phyloP scores from a whole-genome alignment of 2,797 vertebrate genomes.

The Tenualosa thibaudeaui region DNA sequence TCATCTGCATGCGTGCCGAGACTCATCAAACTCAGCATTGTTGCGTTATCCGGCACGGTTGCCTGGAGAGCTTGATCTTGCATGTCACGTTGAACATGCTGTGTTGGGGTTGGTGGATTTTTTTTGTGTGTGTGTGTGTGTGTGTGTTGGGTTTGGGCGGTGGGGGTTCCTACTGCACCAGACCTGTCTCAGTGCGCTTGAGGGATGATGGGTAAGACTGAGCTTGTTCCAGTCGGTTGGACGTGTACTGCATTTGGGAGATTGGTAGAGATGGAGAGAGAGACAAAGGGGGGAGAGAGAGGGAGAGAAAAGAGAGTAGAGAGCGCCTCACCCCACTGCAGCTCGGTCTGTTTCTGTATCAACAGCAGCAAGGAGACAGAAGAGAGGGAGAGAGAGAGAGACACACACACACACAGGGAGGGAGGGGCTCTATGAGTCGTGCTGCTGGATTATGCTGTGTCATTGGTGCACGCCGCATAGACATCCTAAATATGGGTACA shows the following conservation, averaged over 20 bases:
- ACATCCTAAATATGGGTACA: not conserved
- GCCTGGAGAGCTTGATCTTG: not conserved
- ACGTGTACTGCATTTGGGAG: not conserved
- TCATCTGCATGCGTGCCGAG: not conserved
- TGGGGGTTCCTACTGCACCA: not conserved
- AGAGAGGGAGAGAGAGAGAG: not conserved
- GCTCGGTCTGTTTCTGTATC: not conserved
- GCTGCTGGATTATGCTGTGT: conserved; percentile 42
- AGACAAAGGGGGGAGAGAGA: not conserved
- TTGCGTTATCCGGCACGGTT: not conserved
- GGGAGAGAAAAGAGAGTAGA: not conserved
- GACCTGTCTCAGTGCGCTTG: not conserved
- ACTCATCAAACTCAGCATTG: not conserved
- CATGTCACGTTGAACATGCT: conserved; percentile 8
- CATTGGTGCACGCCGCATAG: conserved; percentile 31
- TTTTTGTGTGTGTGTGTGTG: not conserved
- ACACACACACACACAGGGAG: not conserved
- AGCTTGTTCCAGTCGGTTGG: not conserved
- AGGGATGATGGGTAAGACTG: conserved; percentile 12
- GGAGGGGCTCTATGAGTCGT: not conserved
- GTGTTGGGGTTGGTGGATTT: not conserved
- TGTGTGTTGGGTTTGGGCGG: not conserved
- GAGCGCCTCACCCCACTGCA: not conserved
- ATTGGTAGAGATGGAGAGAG: not conserved
- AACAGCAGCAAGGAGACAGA: not conserved